phyloP scores from a whole-genome alignment of 2,797 vertebrate species.

The Danio jaintianensis region DNA sequence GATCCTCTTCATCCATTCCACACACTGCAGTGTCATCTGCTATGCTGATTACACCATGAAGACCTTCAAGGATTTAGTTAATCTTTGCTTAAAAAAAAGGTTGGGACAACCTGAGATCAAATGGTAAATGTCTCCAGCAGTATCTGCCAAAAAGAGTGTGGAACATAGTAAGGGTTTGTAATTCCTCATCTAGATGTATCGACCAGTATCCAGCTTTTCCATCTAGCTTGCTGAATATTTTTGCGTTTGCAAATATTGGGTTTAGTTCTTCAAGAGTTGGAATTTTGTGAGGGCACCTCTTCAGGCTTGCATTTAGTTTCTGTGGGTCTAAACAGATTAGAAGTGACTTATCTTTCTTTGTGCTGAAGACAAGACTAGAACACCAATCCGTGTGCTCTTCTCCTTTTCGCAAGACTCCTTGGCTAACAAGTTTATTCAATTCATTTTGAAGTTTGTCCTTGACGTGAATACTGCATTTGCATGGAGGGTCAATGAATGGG shows the following conservation, averaged over 20 bases:
- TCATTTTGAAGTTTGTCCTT: background rate
- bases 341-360: background rate
- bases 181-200: background rate
- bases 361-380: background rate
- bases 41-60: conserved; percentile 37
- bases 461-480: background rate
- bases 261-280: background rate
- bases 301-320: background rate
- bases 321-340: background rate
- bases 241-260: background rate
- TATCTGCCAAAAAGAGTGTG: conserved; percentile 29
- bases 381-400: background rate
- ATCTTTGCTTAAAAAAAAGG: conserved; percentile 29
- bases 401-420: background rate
- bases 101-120: conserved; percentile 41
- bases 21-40: conserved; percentile 25
- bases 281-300: background rate
- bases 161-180: background rate
- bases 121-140: conserved; percentile 35
- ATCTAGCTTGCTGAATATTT: background rate
- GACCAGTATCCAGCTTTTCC: background rate
- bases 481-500: background rate
- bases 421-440: background rate
- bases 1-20: background rate
- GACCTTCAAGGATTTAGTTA: conserved; percentile 38